phyloP scores from a whole-genome alignment of 2,888 invertebrate species.

The Drosophila meridionalis region DNA sequence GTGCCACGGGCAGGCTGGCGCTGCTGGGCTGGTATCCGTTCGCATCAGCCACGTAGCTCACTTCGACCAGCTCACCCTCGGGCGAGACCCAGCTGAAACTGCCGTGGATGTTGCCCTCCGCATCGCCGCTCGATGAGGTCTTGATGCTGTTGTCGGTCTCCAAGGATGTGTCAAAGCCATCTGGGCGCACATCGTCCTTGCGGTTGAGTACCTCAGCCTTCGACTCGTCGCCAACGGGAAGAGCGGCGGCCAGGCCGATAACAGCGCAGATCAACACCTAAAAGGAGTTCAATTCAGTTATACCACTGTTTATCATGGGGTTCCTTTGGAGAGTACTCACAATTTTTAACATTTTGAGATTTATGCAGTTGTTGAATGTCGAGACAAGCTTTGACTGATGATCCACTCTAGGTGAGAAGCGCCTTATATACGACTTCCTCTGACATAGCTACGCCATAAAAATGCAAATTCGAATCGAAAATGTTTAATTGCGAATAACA shows the following conservation, averaged over 20 bases:
- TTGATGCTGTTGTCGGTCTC: conserved; percentile 66
- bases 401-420: background rate
- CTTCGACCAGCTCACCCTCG: conserved; percentile 71
- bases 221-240: conserved; percentile 47
- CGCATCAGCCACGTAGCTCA: conserved; percentile 79
- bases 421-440: conserved; percentile 40
- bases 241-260: conserved; percentile 57
- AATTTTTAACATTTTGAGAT: conserved; percentile 67
- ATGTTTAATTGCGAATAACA: background rate
- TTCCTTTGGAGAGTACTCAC: conserved; percentile 43
- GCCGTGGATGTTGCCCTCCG: conserved; percentile 71
- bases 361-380: conserved; percentile 36
- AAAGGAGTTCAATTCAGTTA: background rate
- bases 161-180: conserved; percentile 66
- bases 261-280: conserved; percentile 67
- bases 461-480: background rate
- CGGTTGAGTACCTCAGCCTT: conserved; percentile 55
- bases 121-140: conserved; percentile 60
- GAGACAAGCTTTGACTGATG: conserved; percentile 68
- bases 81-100: conserved; percentile 66
- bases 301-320: background rate
- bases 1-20: conserved; percentile 59
- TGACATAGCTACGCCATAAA: background rate
- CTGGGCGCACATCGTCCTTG: conserved; percentile 66
- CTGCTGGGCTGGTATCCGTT: conserved; percentile 74